A percentile compares a stretch with the other conserved stretches of the same genome.
Evolutionary conservation across 2,113 vertebrate species (phyloP).

Genomic region (Hucho hucho): DNA sequence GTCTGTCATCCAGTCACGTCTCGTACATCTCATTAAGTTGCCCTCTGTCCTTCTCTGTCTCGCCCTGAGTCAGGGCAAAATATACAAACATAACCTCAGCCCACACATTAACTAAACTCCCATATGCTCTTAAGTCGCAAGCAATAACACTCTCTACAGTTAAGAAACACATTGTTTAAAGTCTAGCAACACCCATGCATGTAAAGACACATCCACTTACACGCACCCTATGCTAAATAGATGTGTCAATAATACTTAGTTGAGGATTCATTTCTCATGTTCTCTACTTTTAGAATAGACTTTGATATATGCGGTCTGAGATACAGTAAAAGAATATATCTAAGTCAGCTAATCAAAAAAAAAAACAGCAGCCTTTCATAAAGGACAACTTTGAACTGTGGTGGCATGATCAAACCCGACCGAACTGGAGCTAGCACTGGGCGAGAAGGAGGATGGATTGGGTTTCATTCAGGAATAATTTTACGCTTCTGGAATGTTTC

Average conservation of each 20-base stretch:
- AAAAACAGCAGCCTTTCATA: slow-evolving; percentile 36
- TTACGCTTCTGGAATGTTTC: slow-evolving; percentile 69
- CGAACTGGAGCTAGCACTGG: background rate
- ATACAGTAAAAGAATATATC: slow-evolving; percentile 39
- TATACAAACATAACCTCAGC: slow-evolving; percentile 41
- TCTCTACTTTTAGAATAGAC: slow-evolving; percentile 26
- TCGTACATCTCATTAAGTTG: slow-evolving; percentile 59
- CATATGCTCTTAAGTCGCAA: slow-evolving; percentile 24
- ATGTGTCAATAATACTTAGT: slow-evolving; percentile 30
- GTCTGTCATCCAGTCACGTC: slow-evolving; percentile 66
- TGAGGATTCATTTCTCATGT: slow-evolving; percentile 21
- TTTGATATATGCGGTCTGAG: slow-evolving; percentile 48
- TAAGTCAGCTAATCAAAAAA: slow-evolving; percentile 56
- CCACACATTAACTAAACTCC: slow-evolving; percentile 30
- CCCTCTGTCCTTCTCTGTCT: slow-evolving; percentile 26
- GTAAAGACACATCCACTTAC: slow-evolving; percentile 14
- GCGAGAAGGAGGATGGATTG: slow-evolving; percentile 29
- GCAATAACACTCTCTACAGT: background rate
- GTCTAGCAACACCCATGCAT: slow-evolving; percentile 12
- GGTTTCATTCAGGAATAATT: slow-evolving; percentile 67
- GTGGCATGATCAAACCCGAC: slow-evolving; percentile 41
- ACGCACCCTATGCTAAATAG: background rate
- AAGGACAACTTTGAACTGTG: slow-evolving; percentile 47
- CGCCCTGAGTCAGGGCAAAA: slow-evolving; percentile 30
- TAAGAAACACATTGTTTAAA: background rate